These are phyloP conservation scores for Catalaphyllia jardinei DNA, from an alignment of 64 coral and sea anemone genomes.

Conservation along the genomic window DNA sequence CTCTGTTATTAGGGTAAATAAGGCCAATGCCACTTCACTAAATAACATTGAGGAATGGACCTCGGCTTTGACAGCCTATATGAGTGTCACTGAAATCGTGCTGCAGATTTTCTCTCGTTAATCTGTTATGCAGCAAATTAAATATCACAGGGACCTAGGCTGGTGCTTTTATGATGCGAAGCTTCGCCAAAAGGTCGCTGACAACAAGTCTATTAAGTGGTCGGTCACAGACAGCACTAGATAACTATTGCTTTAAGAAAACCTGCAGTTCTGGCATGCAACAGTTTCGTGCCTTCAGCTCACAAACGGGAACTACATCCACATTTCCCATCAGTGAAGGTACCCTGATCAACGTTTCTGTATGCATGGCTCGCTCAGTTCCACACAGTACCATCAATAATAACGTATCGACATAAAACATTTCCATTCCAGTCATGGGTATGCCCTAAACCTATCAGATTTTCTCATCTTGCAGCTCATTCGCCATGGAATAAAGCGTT, in stretches of 20 bases:
- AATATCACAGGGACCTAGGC: constrained; percentile 20
- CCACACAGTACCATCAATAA: background rate
- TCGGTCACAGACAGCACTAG: constrained; percentile 9
- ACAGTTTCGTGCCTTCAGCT: background rate
- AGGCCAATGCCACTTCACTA: too few relatives aligned
- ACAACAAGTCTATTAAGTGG: constrained; percentile 14
- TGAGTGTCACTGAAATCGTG: background rate
- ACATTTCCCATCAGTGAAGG: background rate
- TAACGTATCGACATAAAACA: background rate
- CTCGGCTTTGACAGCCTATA: constrained; percentile 14
- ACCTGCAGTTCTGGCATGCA: too few relatives aligned
- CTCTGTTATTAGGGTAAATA: too few relatives aligned
- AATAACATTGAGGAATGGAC: too few relatives aligned
- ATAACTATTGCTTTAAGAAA: constrained; percentile 39
- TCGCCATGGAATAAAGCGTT: background rate
- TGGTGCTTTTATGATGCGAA: too few relatives aligned
- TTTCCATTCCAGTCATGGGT: background rate
- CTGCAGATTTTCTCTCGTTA: background rate
- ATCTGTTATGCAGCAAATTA: constrained; percentile 43
- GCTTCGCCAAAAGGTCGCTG: too few relatives aligned
- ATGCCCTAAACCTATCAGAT: background rate
- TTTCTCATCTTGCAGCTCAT: background rate
- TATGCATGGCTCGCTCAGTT: background rate
- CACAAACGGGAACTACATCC: background rate
- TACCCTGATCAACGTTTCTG: background rate